phyloP scores from a whole-genome alignment of 92 coral and sea anemone species.

The Porites rus region DNA sequence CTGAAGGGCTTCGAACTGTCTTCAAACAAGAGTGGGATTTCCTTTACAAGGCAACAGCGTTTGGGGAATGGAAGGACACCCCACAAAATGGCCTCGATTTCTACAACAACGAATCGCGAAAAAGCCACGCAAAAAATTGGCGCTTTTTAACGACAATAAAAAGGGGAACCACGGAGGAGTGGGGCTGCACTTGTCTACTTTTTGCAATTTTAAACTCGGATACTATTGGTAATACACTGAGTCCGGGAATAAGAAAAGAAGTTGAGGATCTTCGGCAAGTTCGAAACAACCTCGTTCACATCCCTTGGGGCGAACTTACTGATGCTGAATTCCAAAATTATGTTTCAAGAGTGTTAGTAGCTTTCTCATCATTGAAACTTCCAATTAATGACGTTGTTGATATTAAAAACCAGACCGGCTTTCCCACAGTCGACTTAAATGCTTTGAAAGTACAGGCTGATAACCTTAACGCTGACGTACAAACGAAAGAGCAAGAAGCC shows the following conservation, averaged over 20 bases:
- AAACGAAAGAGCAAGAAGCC: neutral
- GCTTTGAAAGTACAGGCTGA: neutral
- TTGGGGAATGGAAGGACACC: slow-evolving; percentile 56
- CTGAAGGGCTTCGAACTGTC: slow-evolving; percentile 44
- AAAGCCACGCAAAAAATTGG: slow-evolving; percentile 1
- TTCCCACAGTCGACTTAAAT: slow-evolving; percentile 35
- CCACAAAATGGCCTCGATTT: slow-evolving; percentile 33
- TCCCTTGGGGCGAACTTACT: slow-evolving; percentile 19
- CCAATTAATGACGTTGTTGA: slow-evolving; percentile 18
- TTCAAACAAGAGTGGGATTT: slow-evolving; percentile 52
- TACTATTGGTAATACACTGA: slow-evolving; percentile 42
- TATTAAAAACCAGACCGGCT: slow-evolving; percentile 37
- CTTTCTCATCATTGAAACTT: slow-evolving; percentile 42
- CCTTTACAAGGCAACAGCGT: slow-evolving; percentile 28
- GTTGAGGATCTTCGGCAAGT: slow-evolving; percentile 39
- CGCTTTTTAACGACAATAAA: slow-evolving; percentile 23
- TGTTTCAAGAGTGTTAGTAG: slow-evolving; percentile 7
- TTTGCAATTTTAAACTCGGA: slow-evolving; percentile 70
- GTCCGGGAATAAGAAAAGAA: slow-evolving; percentile 7
- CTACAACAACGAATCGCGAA: slow-evolving; percentile 26
- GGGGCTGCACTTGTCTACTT: slow-evolving; percentile 69
- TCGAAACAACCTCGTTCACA: slow-evolving; percentile 59
- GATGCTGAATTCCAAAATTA: slow-evolving; percentile 26
- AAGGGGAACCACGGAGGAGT: slow-evolving; percentile 55
- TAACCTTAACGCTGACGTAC: neutral